Conservation (phyloP, 1,140 invertebrate genomes). For the Drosophila ohnishii region DNA sequence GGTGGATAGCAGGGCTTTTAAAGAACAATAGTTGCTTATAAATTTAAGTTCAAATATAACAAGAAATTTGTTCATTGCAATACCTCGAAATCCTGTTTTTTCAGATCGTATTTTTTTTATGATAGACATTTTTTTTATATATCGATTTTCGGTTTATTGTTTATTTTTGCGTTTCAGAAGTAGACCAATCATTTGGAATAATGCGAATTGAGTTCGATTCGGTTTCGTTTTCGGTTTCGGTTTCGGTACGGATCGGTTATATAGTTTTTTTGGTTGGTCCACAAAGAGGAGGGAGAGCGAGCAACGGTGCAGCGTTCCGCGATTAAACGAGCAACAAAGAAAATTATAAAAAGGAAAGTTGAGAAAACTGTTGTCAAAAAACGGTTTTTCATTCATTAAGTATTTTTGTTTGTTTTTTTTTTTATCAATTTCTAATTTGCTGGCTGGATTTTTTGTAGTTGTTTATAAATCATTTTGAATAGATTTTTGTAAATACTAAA, state of each 20-base stretch:
- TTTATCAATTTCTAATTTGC: slow-evolving; percentile 53
- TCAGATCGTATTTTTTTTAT: slow-evolving; percentile 52
- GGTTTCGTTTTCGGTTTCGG: slow-evolving; percentile 27
- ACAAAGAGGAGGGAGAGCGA: slow-evolving; percentile 67
- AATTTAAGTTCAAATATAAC: slow-evolving; percentile 80
- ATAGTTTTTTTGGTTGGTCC: slow-evolving; percentile 59
- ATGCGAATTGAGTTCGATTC: slow-evolving; percentile 43
- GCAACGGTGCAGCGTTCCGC: slow-evolving; percentile 84
- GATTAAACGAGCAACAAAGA: slow-evolving; percentile 81
- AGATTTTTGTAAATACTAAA: slow-evolving; percentile 35
- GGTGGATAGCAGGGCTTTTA: slow-evolving; percentile 51
- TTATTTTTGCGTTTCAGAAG: slow-evolving; percentile 51
- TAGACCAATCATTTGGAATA: slow-evolving; percentile 66
- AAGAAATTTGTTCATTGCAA: slow-evolving; percentile 80
- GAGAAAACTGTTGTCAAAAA: slow-evolving; percentile 56
- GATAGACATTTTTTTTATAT: slow-evolving; percentile 44
- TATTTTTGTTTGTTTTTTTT: slow-evolving; percentile 40
- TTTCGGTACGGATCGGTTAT: slow-evolving; percentile 19
- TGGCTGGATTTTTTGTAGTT: slow-evolving; percentile 46
- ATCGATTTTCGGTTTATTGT: slow-evolving; percentile 26
- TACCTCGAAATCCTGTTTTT: slow-evolving; percentile 83
- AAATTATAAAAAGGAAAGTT: slow-evolving; percentile 80
- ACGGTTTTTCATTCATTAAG: slow-evolving; percentile 44
- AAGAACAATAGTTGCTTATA: slow-evolving; percentile 80
- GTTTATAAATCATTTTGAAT: slow-evolving; percentile 12